phyloP scores from a whole-genome alignment of 1,140 invertebrate genomes.

The Diabrotica undecimpunctata region DNA sequence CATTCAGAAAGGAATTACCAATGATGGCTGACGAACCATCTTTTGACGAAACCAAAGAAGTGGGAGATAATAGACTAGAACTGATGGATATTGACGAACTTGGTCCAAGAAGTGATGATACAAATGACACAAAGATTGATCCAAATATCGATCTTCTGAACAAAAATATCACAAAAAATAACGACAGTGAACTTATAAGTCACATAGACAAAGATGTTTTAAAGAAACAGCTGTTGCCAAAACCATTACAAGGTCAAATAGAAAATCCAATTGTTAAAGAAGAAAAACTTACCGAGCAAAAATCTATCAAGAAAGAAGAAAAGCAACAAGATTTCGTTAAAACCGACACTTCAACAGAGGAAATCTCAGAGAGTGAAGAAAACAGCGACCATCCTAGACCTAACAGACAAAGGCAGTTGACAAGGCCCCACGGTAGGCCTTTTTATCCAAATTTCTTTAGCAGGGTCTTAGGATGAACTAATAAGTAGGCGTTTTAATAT shows the following conservation, averaged over 20 bases:
- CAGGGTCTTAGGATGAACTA: constrained; percentile 48
- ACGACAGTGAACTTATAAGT: constrained; percentile 27
- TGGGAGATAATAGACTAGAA: constrained; percentile 11
- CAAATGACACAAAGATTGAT: constrained; percentile 26
- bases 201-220: constrained; percentile 2
- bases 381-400: constrained; percentile 39
- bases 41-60: constrained; percentile 5
- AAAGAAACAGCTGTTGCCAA: constrained; percentile 34
- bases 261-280: constrained; percentile 4
- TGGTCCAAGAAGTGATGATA: constrained; percentile 20
- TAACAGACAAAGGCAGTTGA: constrained; percentile 46
- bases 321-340: neutral
- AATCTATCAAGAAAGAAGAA: neutral
- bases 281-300: neutral
- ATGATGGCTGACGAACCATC: constrained; percentile 4
- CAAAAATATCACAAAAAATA: constrained; percentile 24
- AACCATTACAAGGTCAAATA: constrained; percentile 18
- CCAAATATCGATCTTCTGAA: constrained; percentile 34
- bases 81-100: constrained; percentile 18
- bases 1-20: constrained; percentile 43
- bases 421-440: constrained; percentile 45
- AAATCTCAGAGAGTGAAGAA: constrained; percentile 22
- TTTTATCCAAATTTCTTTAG: constrained; percentile 53
- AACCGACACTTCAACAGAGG: neutral
- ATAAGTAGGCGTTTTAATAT: neutral